A percentile compares a stretch with the other conserved stretches of the same genome.
Conservation (phyloP, 2,113 vertebrate species). For the Butorides virescens region DNA sequence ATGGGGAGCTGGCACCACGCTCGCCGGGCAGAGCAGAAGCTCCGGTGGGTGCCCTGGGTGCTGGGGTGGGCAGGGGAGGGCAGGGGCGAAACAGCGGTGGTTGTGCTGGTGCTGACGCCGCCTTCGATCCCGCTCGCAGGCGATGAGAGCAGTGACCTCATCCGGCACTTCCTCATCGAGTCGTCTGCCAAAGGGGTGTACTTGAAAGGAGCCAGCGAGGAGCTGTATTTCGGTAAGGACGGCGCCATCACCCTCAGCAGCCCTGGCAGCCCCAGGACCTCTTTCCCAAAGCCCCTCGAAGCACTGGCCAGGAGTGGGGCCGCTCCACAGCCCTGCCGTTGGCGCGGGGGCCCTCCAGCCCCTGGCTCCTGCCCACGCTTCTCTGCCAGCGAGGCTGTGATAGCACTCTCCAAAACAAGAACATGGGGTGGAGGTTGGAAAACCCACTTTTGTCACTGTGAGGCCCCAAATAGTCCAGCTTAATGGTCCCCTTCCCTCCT, state of each 20-base stretch:
- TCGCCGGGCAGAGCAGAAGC: background rate
- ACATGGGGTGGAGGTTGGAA: accelerated
- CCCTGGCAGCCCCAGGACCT: background rate
- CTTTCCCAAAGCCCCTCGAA: background rate
- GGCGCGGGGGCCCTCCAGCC: background rate
- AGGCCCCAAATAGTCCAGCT: background rate
- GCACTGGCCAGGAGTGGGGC: background rate
- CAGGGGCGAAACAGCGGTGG: accelerated
- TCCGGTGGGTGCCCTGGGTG: background rate
- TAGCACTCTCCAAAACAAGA: background rate
- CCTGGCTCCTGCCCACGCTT: background rate
- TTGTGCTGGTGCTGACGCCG: accelerated
- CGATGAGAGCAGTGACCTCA: slow-evolving; percentile 54
- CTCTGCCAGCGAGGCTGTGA: accelerated
- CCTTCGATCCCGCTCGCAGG: background rate
- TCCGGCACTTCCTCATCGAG: slow-evolving; percentile 91
- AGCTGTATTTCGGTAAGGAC: slow-evolving; percentile 89
- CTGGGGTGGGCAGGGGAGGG: accelerated
- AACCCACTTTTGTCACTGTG: background rate
- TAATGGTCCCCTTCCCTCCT: too few relatives aligned
- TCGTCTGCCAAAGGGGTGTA: slow-evolving; percentile 89
- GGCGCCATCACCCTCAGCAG: accelerated
- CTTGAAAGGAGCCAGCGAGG: slow-evolving; percentile 85
- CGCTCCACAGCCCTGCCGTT: background rate
- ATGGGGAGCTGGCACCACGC: accelerated